These are phyloP conservation scores for Eucidaris tribuloides DNA, from an alignment of 35 echinoderm and acorn worm species.

Conservation along the genomic window DNA sequence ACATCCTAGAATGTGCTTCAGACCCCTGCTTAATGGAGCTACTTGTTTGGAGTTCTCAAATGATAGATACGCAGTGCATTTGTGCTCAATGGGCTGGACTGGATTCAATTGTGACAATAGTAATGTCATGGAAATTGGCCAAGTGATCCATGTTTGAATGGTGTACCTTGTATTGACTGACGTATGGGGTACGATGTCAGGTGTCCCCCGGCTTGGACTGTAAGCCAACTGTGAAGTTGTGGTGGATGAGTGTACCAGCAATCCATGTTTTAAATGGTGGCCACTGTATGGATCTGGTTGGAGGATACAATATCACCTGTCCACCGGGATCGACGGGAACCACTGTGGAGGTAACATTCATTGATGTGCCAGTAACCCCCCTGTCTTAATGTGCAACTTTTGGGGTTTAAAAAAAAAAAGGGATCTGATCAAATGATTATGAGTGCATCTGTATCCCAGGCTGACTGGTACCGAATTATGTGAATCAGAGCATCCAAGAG, in stretches of 20 bases:
- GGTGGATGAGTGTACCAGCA: too few species aligned
- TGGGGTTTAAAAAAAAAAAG: too few species aligned
- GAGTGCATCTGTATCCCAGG: too few species aligned
- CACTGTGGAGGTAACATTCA: background rate
- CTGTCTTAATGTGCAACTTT: too few species aligned
- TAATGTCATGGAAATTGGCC: background rate
- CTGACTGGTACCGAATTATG: background rate
- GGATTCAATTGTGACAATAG: constrained; percentile 62
- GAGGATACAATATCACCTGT: too few species aligned
- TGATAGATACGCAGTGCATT: constrained; percentile 54
- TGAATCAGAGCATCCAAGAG: background rate
- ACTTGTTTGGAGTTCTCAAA: constrained; percentile 35
- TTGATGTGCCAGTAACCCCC: too few species aligned
- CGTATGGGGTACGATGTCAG: constrained; percentile 5
- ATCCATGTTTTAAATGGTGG: too few species aligned
- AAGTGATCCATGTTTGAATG: constrained; percentile 48
- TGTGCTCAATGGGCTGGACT: constrained; percentile 58
- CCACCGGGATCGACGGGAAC: constrained; percentile 25
- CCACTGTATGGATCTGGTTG: too few species aligned
- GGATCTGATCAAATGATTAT: too few species aligned
- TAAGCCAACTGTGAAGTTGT: too few species aligned
- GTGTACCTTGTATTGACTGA: constrained; percentile 33
- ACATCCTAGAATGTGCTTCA: constrained; percentile 31
- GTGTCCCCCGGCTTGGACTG: constrained; percentile 10
- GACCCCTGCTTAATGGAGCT: constrained; percentile 68